Percentiles rank a stretch among this genome's conserved stretches.
These are phyloP conservation scores for Alsophila aescularia DNA, from an alignment of 2,888 invertebrate species.

Conservation along the genomic window DNA sequence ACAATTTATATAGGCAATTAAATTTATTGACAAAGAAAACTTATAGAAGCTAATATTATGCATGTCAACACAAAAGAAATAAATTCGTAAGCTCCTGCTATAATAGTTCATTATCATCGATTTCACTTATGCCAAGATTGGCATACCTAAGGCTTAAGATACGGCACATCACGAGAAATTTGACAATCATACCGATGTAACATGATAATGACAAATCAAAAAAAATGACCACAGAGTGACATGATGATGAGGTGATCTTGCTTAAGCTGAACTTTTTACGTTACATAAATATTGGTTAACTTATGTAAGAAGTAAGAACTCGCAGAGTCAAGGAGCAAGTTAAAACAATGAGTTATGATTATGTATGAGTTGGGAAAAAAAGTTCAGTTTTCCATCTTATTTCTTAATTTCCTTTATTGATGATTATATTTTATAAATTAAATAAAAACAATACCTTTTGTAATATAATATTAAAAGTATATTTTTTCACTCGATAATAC, in stretches of 20 bases:
- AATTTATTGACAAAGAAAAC: no score
- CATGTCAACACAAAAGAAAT: no score
- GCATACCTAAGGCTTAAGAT: neutral
- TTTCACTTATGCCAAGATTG: constrained; percentile 1
- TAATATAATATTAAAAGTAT: no score
- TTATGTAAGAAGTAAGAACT: constrained; percentile 1
- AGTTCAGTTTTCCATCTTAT: neutral
- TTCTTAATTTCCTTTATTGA: neutral
- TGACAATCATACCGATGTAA: neutral
- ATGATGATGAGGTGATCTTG: no score
- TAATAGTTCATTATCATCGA: no score
- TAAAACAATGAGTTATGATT: neutral
- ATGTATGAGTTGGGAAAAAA: neutral
- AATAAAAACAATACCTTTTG: no score
- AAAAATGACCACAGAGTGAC: neutral
- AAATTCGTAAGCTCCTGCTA: no score
- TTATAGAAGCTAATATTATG: no score
- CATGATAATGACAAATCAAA: neutral
- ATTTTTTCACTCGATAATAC: no score
- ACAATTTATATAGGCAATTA: no score
- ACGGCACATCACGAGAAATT: neutral
- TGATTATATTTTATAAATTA: neutral
- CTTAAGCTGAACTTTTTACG: neutral
- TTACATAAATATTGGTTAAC: neutral
- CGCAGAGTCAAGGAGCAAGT: neutral